Percentiles rank a stretch among this genome's conserved stretches.
These are phyloP conservation scores for Mesoligia furuncula DNA, from an alignment of 2,888 invertebrate genomes.

Conservation along the genomic window DNA sequence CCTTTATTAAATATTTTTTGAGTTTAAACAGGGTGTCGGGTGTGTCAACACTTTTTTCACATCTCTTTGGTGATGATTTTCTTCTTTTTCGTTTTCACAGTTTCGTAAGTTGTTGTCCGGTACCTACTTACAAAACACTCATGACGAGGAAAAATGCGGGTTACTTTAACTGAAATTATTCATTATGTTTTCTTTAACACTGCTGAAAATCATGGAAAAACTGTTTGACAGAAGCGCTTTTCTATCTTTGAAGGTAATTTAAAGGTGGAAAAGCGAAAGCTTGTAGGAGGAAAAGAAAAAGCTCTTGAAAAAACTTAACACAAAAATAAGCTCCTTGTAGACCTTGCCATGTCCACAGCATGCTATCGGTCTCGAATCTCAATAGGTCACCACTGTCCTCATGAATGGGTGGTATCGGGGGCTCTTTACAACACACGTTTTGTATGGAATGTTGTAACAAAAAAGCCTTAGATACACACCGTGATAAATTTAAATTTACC, in stretches of 20 bases:
- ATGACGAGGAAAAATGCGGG: neutral
- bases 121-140: neutral
- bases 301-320: neutral
- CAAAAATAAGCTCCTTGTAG: neutral
- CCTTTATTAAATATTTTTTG: neutral
- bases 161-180: neutral
- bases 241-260: neutral
- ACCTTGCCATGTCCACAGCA: constrained; percentile 74
- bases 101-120: neutral
- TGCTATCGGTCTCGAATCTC: constrained; percentile 80
- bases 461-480: constrained; percentile 89
- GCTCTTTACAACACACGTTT: constrained; percentile 90
- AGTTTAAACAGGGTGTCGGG: neutral
- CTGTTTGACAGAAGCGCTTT: neutral
- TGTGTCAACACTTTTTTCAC: neutral
- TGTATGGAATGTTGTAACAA: constrained; percentile 90
- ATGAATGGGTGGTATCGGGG: constrained; percentile 90
- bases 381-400: constrained; percentile 90
- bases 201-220: neutral
- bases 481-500: constrained; percentile 79
- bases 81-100: neutral
- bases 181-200: neutral
- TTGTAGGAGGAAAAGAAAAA: neutral
- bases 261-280: neutral
- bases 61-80: neutral